Conservation (phyloP, 2,888 invertebrate species). For the Drosophila percnosoma region DNA sequence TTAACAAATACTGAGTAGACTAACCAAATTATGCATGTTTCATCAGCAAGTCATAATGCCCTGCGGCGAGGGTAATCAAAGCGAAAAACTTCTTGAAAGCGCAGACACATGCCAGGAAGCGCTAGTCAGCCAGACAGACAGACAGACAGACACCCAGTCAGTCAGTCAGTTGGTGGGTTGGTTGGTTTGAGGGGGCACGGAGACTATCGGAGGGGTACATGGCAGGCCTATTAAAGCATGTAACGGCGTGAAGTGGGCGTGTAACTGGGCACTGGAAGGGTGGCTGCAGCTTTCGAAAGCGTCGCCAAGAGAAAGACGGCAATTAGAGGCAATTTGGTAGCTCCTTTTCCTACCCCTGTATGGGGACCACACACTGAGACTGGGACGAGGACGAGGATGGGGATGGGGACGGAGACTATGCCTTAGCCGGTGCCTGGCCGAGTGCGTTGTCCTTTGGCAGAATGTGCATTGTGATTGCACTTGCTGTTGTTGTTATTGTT, state of each 20-base stretch:
- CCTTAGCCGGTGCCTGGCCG: conserved; percentile 14
- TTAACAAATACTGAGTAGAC: conserved; percentile 1
- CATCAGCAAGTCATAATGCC: conserved; percentile 20
- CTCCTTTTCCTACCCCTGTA: conserved; percentile 16
- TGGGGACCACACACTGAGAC: conserved; percentile 22
- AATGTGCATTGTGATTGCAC: conserved; percentile 54
- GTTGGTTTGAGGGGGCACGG: background rate
- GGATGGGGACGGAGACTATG: background rate
- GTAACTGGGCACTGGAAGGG: conserved; percentile 43
- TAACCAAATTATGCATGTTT: conserved; percentile 18
- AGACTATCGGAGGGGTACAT: background rate
- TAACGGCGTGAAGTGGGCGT: conserved; percentile 76
- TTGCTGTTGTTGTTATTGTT: conserved; percentile 18
- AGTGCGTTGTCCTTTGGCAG: conserved; percentile 73
- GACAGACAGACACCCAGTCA: background rate
- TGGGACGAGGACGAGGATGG: background rate
- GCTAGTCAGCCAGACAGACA: conserved; percentile 18
- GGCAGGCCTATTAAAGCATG: conserved; percentile 74
- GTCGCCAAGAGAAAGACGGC: conserved; percentile 60
- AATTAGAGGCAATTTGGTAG: conserved; percentile 77
- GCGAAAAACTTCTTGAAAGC: conserved; percentile 56
- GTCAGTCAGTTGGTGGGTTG: conserved; percentile 6
- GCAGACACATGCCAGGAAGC: conserved; percentile 60
- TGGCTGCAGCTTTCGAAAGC: conserved; percentile 37
- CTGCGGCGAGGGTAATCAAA: conserved; percentile 38